Percentiles rank a stretch among this genome's conserved stretches.
phyloP scores from a whole-genome alignment of 2,888 invertebrate genomes.

The Acanthosepion pharaonis region DNA sequence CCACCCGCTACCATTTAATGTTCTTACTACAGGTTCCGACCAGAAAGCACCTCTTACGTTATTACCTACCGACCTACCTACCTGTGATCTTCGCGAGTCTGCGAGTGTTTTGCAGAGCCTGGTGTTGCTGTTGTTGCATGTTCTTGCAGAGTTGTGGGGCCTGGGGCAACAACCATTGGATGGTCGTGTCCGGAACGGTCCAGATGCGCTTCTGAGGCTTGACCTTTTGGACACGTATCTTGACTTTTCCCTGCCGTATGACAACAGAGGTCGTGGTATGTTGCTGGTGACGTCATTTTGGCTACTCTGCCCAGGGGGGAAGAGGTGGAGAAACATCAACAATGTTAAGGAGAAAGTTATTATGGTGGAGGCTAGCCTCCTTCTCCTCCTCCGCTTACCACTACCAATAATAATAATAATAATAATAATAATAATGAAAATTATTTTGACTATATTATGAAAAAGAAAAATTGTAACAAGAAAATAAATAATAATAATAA shows the following conservation, averaged over 20 bases:
- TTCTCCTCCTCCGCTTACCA: neutral
- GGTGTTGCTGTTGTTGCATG: neutral
- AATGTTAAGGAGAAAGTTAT: neutral
- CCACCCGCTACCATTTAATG: neutral
- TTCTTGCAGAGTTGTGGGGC: neutral
- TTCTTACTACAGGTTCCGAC: neutral
- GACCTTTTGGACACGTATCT: neutral
- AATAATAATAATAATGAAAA: neutral
- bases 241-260: neutral
- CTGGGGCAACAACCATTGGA: neutral
- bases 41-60: neutral
- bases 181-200: neutral
- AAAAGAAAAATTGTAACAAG: no score
- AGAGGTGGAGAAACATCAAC: neutral
- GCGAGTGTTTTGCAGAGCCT: neutral
- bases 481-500: no score
- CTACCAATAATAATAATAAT: neutral
- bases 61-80: neutral
- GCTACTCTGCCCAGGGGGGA: neutral
- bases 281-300: neutral
- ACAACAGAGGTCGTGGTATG: neutral
- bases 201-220: neutral
- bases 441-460: no score
- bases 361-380: neutral
- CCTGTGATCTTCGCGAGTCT: neutral